phyloP scores from a whole-genome alignment of 1,140 invertebrate species.

The Potamilus streckersoni region DNA sequence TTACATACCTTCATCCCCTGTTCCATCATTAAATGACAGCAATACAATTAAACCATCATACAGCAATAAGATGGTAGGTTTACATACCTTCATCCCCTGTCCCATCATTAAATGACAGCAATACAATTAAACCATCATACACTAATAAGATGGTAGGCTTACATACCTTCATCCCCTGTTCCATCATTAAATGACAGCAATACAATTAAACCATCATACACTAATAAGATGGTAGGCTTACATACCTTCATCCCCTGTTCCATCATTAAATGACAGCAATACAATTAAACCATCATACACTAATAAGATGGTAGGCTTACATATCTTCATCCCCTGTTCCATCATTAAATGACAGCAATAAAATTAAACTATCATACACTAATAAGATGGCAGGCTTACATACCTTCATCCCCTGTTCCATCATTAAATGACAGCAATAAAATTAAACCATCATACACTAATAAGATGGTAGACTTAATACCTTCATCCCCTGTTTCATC shows the following conservation, averaged over 20 bases:
- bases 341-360: conserved; percentile 41
- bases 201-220: not conserved
- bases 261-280: conserved; percentile 38
- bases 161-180: conserved; percentile 41
- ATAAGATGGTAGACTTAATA: no score
- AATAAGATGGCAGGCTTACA: no score
- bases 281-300: not conserved
- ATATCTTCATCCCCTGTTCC: conserved; percentile 45
- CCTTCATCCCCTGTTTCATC: no score
- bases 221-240: not conserved
- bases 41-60: no score
- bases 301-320: conserved; percentile 1
- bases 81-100: no score
- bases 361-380: no score
- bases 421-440: no score
- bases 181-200: conserved; percentile 39
- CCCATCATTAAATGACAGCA: not conserved
- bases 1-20: no score
- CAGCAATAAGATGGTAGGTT: no score
- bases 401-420: no score
- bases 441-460: no score
- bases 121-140: not conserved
- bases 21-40: no score
- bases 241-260: conserved; percentile 43
- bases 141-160: not conserved